Conservation (phyloP, 1,140 invertebrate genomes). For the Drosophila ficusphila region DNA sequence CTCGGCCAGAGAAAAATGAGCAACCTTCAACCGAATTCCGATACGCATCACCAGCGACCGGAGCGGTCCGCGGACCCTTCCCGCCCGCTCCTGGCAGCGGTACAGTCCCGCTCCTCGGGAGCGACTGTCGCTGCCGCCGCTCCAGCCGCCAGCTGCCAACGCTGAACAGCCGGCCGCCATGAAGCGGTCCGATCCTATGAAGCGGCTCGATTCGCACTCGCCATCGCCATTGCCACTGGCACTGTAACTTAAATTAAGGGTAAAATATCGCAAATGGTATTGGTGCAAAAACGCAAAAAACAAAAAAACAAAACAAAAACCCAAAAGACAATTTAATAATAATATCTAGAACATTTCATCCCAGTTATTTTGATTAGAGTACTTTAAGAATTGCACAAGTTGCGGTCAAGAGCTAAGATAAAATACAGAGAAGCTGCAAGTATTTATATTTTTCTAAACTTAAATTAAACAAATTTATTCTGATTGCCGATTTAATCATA, state of each 20-base stretch:
- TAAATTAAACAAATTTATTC: background rate
- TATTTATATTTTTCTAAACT: background rate
- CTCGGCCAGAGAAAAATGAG: conserved; percentile 54
- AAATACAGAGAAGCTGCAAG: conserved; percentile 55
- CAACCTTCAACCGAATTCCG: conserved; percentile 28
- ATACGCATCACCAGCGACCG: conserved; percentile 22
- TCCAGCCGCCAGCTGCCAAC: conserved; percentile 43
- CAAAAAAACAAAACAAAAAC: conserved; percentile 28
- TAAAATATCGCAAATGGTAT: conserved; percentile 84
- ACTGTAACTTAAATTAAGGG: conserved; percentile 83
- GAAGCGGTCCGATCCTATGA: conserved; percentile 37
- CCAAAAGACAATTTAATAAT: conserved; percentile 37
- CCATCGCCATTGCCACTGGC: conserved; percentile 66
- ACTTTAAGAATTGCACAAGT: no score
- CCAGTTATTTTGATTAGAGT: background rate
- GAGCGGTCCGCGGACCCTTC: conserved; percentile 25
- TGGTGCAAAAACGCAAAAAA: conserved; percentile 68
- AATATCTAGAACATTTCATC: conserved; percentile 27
- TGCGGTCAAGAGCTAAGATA: conserved; percentile 16
- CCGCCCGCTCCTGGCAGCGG: conserved; percentile 40
- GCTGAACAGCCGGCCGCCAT: conserved; percentile 43
- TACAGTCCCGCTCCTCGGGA: conserved; percentile 42
- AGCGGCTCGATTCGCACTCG: conserved; percentile 55
- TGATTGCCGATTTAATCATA: no score
- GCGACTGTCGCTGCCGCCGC: conserved; percentile 19